Conservation (phyloP, 1,140 invertebrate species). For the Neodiprion pinetum region DNA sequence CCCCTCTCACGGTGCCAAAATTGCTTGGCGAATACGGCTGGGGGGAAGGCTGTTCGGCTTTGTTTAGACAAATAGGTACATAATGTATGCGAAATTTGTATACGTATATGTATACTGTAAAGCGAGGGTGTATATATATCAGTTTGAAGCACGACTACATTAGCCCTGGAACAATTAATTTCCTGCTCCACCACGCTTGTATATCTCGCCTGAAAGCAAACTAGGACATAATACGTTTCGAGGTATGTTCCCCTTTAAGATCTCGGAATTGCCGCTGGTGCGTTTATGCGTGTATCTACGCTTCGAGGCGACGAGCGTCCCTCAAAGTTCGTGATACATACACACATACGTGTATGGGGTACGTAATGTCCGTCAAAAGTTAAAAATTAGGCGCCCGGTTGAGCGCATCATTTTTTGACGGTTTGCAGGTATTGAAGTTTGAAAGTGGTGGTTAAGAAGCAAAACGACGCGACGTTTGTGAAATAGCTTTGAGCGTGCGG, state of each 20-base stretch:
- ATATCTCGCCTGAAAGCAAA: neutral
- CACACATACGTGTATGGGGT: no score
- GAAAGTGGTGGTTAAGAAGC: neutral
- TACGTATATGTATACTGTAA: neutral
- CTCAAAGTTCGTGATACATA: no score
- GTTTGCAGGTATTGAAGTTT: no score
- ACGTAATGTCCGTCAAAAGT: no score
- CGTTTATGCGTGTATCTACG: no score
- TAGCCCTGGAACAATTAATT: constrained; percentile 1
- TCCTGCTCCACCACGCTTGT: neutral
- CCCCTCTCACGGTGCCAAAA: neutral
- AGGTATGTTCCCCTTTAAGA: no score
- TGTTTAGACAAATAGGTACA: neutral
- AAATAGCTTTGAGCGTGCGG: no score
- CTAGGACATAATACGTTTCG: neutral
- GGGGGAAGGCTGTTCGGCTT: neutral
- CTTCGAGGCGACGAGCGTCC: no score
- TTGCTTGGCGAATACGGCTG: neutral
- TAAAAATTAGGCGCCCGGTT: no score
- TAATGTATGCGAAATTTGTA: constrained; percentile 7
- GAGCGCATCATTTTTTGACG: no score
- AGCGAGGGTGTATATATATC: neutral
- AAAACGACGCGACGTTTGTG: no score
- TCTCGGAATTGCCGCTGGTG: no score
- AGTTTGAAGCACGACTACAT: constrained; percentile 5